Base-by-base conservation (phyloP, 2,888 invertebrate genomes). In the Argyra leucocephala region DNA sequence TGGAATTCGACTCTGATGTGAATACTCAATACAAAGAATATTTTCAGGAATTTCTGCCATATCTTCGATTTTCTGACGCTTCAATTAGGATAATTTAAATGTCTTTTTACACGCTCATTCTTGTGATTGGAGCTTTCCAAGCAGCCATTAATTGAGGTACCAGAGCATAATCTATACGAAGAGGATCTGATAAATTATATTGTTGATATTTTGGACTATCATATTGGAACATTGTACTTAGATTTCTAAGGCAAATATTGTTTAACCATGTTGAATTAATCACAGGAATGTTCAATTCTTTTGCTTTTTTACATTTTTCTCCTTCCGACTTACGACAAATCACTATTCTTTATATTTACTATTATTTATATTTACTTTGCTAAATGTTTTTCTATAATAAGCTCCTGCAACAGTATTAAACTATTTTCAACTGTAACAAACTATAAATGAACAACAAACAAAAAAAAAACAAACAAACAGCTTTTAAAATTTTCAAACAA, bases 261-360 rank as follows among this genome's bases (percentile, higher is more conserved):
- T 91, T 93, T 69, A 98, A 81, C 96, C 96, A 97, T 71, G 91
- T 88, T 1, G 92, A 89, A 75, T 95, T 97, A 0, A 98, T 96
- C 1, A 93, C 88, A 1, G 93, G 92, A 57, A 91, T 89, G 72
- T 88, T 88, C 93, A 94, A 96, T 76, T 96, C 95, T 63, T 91
- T 85, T 0, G 98, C 97, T 71, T 91, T 91, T 68, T 86, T 83
- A 79, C 88, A 93, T 80, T 98, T 98, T 69, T 84, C 83, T 23
- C 96, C 96, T 69, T 94, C 93, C 0, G 89, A 86, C 70, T 92
- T 92, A 70, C 88, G 86, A 76, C 89, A 88, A 68, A 91, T 83
- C 65, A 91, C 78, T 63, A 91, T 83, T 0, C n/a, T n/a, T n/a
- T n/a, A n/a, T n/a, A n/a, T n/a, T n/a, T n/a, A n/a, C n/a, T n/a